A percentile compares a stretch with the other conserved stretches of the same genome.
Conservation (phyloP, 2,113 vertebrate genomes). For the Panurus biarmicus region DNA sequence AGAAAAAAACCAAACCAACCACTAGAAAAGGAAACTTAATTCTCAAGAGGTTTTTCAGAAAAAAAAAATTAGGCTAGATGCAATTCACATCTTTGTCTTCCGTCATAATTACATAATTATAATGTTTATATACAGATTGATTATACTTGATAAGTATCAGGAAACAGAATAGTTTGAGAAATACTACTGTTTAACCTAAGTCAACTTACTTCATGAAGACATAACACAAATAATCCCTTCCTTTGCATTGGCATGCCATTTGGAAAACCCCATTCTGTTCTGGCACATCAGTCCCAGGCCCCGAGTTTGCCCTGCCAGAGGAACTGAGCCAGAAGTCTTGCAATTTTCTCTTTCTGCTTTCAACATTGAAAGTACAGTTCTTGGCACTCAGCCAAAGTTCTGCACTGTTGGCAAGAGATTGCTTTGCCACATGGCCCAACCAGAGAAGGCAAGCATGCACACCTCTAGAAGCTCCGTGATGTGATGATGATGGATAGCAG, state of each 20-base stretch:
- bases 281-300: background rate
- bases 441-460: background rate
- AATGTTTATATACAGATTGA: background rate
- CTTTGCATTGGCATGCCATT: accelerated
- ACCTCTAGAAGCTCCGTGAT: background rate
- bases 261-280: background rate
- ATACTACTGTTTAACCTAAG: background rate
- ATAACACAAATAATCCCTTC: background rate
- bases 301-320: background rate
- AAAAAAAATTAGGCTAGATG: background rate
- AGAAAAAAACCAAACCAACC: background rate
- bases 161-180: background rate
- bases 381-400: background rate
- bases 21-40: background rate
- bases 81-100: background rate
- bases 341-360: background rate
- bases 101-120: background rate
- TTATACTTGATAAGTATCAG: background rate
- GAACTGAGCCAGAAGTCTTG: background rate
- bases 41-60: background rate
- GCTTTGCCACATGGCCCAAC: background rate
- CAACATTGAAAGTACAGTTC: background rate
- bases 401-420: background rate
- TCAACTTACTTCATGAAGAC: background rate
- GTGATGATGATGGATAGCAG: background rate